Conservation (phyloP, 2,113 vertebrate species). For the Heterocephalus glaber region DNA sequence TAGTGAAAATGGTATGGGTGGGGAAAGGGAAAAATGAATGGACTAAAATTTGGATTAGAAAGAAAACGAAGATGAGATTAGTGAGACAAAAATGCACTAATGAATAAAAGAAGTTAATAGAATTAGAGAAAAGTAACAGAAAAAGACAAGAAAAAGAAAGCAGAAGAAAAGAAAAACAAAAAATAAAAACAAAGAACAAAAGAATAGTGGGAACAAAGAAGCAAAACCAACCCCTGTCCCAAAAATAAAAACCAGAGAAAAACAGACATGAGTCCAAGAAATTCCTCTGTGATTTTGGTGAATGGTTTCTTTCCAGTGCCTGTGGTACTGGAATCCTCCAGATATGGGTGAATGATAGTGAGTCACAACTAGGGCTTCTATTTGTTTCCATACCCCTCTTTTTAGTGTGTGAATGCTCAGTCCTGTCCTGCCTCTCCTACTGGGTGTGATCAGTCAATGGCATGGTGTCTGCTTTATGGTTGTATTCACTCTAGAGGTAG, state of each 20-base stretch:
- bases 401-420: not conserved
- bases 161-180: not conserved
- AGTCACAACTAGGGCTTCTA: not conserved
- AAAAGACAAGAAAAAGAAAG: not conserved
- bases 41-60: not conserved
- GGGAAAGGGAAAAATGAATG: not conserved
- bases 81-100: not conserved
- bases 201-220: not conserved
- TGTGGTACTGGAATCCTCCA: not conserved
- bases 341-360: not conserved
- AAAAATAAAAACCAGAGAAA: not conserved
- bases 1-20: not conserved
- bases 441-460: not conserved
- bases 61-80: not conserved
- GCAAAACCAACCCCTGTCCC: not conserved
- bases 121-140: not conserved
- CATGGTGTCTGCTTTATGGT: not conserved
- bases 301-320: not conserved
- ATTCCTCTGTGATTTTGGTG: not conserved
- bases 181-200: not conserved
- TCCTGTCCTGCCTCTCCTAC: not conserved
- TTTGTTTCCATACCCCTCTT: not conserved
- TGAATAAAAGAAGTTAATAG: not conserved
- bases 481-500: not conserved
- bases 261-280: not conserved